Base-by-base conservation (phyloP, 2,888 invertebrate genomes). In the Diaprepes abbreviatus region DNA sequence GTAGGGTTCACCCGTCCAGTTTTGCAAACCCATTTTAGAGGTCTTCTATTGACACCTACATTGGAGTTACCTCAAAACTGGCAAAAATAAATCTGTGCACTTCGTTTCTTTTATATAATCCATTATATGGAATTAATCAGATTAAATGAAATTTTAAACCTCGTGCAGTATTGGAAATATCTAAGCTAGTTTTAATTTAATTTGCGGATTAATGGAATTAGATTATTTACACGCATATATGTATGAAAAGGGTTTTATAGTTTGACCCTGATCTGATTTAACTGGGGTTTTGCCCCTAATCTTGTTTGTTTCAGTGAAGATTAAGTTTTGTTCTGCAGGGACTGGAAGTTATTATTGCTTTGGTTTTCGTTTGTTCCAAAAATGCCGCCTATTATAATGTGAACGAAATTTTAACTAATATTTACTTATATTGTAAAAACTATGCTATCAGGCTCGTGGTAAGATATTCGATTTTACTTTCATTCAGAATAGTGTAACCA, bases 1-100 rank as follows among this genome's bases (percentile, higher is more conserved):
- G 45, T 65, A 62, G 10, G 76, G 72, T 7, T 65, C 69, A 59
- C 63, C 66, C 72, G 80, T 79, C 78, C 76, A 78, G 74, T 80
- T 80, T 74, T 69, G 74, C 60, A 74, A 68, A 72, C 68, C 65
- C 80, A 80, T 80, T 59, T 59, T 74, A 33, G 24, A 50, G 48
- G 48, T 24, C 28, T 50, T 50, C 48, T 10, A 2, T 12, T 28
- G 48, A 38, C 55, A 54, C 43, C 60, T 40, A 52, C 24, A 55
- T 69, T 67, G 62, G 52, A 65, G 24, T 62, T 45, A 50, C 45
- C 60, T 71, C 58, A 52, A 64, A 66, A 69, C 74, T 74, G 71
- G 74, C 70, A 48, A 35, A 7, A 19, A 7, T n/a, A 54, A 31
- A 28, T 54, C 35, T 4, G 0, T 14, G n/a, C 17, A 2, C 7